phyloP scores from a whole-genome alignment of 1,140 invertebrate genomes.

The Papilio aristodemus region DNA sequence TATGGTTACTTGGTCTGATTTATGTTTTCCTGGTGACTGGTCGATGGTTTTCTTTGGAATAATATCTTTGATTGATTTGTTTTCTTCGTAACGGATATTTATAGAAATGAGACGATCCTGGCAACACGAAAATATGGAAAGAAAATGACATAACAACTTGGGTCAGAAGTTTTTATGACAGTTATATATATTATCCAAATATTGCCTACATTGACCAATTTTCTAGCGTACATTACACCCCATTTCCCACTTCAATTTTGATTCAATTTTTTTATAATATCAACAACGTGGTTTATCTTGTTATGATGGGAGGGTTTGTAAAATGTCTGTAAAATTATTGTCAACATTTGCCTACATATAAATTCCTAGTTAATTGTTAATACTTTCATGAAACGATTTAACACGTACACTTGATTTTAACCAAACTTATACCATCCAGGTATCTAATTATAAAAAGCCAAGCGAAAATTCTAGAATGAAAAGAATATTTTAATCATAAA shows the following conservation, averaged over 20 bases:
- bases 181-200: background rate
- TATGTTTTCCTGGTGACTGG: conserved; percentile 58
- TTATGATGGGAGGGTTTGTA: too few relatives aligned
- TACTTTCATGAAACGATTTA: background rate
- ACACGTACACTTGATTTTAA: background rate
- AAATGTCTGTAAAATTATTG: background rate
- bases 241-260: too few relatives aligned
- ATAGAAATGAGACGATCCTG: background rate
- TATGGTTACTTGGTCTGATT: conserved; percentile 61
- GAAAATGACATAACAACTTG: background rate
- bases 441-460: conserved; percentile 22
- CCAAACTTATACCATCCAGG: background rate
- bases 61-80: conserved; percentile 23
- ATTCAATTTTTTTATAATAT: too few relatives aligned
- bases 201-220: too few relatives aligned
- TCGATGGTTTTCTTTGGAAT: conserved; percentile 32
- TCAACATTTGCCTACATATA: background rate
- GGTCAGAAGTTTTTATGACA: background rate
- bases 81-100: conserved; percentile 31
- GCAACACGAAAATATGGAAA: background rate
- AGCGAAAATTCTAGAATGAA: conserved; percentile 25
- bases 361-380: background rate
- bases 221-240: too few relatives aligned
- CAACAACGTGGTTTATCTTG: too few relatives aligned
- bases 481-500: conserved; percentile 32